These are phyloP conservation scores for Hemaris fuciformis DNA, from an alignment of 2,888 invertebrate species.

Conservation along the genomic window DNA sequence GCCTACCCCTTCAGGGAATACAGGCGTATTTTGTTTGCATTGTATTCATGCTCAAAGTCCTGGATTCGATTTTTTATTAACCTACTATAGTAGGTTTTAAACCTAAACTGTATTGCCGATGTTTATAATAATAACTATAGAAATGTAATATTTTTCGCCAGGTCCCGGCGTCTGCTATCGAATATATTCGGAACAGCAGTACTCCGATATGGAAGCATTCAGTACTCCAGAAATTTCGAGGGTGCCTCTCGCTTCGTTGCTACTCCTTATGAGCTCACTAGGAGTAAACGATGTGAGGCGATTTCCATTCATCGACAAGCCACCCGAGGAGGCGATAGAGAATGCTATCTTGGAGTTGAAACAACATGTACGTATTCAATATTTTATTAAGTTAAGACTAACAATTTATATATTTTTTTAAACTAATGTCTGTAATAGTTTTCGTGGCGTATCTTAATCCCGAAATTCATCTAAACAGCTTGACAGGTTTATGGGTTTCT, in stretches of 20 bases:
- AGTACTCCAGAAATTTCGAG: slow-evolving; percentile 96
- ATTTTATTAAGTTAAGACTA: not conserved
- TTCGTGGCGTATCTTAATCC: too few species aligned
- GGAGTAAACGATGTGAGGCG: slow-evolving; percentile 94
- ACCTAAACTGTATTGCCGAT: too few species aligned
- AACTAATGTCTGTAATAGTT: too few species aligned
- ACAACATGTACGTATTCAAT: slow-evolving; percentile 86
- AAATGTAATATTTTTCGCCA: slow-evolving; percentile 28
- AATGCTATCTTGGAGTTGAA: slow-evolving; percentile 92
- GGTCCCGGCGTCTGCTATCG: slow-evolving; percentile 98
- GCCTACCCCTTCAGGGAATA: too few species aligned
- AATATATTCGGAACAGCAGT: slow-evolving; percentile 92
- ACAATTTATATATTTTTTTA: too few species aligned
- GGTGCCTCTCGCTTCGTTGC: slow-evolving; percentile 94
- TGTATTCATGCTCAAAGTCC: too few species aligned
- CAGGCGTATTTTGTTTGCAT: too few species aligned
- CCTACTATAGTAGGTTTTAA: too few species aligned
- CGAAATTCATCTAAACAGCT: too few species aligned
- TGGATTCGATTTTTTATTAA: too few species aligned
- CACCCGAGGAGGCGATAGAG: slow-evolving; percentile 90
- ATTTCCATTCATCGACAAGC: slow-evolving; percentile 98
- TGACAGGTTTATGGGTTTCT: too few species aligned
- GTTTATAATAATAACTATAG: not conserved
- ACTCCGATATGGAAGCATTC: slow-evolving; percentile 88
- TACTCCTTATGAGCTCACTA: slow-evolving; percentile 96